Base-by-base conservation (phyloP, 2,113 vertebrate species). In the Phyllostomus hastatus region DNA sequence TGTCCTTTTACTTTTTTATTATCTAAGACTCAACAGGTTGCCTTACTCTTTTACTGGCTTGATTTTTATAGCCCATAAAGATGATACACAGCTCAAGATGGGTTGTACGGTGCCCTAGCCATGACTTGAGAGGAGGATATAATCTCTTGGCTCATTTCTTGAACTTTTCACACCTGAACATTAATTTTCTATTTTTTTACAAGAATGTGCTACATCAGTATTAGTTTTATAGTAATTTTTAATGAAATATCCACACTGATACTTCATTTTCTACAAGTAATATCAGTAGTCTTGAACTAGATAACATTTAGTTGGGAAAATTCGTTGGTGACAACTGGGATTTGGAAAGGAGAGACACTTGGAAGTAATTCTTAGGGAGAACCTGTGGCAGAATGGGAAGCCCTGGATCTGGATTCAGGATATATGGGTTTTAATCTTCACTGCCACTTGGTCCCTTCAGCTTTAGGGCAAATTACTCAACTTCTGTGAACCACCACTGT, bases 1-100 rank as follows among this genome's bases (percentile, higher is more conserved):
- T 84, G 75, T 84, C n/a, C 17, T 95, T 96, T 95, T 95, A 61
- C 41, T 87, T 86, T 91, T 94, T 70, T 94, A 26, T 66, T 89
- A 31, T n/a, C 6, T 87, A 59, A 92, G 41, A 69, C n/a, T 87
- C 59, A 88, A 33, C 64, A 92, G 24, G 16, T 91, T 95, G 81
- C 66, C 31, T 87, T 88, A 61, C 46, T 81, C 59, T 75, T 75
- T 84, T 79, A 38, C 11, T 75, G 33, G 52, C 54, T 24, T 82
- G 7, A 24, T 79, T 88, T 96, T 73, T 82, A 94, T 48, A 69
- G 57, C 75, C 31, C 14, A 14, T 83, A 76, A 94, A 83, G 24
- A 70, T n/a, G 69, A 28, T 26, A 76, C 81, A 88, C 6, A 70
- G n/a, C 22, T 81, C 26, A 84, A 69, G 88, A 93, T 88, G 73